phyloP scores from a whole-genome alignment of 1,140 invertebrate genomes.

The Drosophila bocki region DNA sequence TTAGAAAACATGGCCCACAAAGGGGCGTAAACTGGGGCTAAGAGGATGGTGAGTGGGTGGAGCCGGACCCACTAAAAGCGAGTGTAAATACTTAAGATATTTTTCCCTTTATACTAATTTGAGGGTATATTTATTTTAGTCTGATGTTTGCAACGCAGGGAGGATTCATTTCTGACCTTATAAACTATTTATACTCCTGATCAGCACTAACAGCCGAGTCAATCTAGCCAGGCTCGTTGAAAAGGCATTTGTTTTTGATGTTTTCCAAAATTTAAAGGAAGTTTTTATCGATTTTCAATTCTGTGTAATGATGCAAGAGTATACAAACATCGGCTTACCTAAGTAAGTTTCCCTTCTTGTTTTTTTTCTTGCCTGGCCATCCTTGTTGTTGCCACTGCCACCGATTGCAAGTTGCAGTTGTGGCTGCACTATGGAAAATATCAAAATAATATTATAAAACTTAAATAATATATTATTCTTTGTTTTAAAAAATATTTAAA shows the following conservation, averaged over 20 bases:
- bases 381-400: slow-evolving; percentile 41
- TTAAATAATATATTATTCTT: not conserved
- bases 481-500: not conserved
- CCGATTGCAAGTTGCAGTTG: slow-evolving; percentile 19
- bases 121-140: not conserved
- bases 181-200: not conserved
- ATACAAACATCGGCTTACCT: not conserved
- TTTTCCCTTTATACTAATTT: not conserved
- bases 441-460: not conserved
- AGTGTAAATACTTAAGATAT: slow-evolving; percentile 64
- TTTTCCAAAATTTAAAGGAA: too few species aligned
- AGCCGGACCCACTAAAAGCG: slow-evolving; percentile 45
- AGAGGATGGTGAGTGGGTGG: not conserved
- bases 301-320: not conserved
- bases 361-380: slow-evolving; percentile 38
- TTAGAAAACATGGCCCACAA: slow-evolving; percentile 57
- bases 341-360: not conserved
- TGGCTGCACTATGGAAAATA: slow-evolving; percentile 13
- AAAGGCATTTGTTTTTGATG: too few species aligned
- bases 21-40: not conserved
- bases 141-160: not conserved
- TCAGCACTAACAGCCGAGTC: not conserved
- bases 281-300: not conserved
- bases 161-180: not conserved
- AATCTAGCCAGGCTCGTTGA: too few species aligned